These are phyloP conservation scores for Clupea harengus DNA, from an alignment of 2,113 vertebrate species.

Conservation along the genomic window DNA sequence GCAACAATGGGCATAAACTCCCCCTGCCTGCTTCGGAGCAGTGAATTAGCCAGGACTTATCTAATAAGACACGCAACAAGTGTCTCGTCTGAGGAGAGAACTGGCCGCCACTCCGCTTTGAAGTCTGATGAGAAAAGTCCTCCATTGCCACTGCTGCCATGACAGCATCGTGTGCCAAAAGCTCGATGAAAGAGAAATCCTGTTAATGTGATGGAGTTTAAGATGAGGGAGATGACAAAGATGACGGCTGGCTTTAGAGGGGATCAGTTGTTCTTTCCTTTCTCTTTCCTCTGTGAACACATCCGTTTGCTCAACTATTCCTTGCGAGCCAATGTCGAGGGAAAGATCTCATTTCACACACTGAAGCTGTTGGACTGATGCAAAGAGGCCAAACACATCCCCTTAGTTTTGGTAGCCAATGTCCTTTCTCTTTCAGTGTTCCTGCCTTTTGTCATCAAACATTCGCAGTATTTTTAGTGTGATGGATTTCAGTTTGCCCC, in stretches of 20 bases:
- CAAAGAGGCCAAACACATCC: not conserved
- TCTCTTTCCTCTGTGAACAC: not conserved
- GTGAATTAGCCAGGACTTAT: conserved; percentile 58
- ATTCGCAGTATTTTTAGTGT: conserved; percentile 7
- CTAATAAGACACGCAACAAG: conserved; percentile 57
- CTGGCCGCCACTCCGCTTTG: conserved; percentile 52
- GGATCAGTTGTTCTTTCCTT: not conserved
- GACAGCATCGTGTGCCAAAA: conserved; percentile 36
- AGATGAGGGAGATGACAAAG: not conserved
- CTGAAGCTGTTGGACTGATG: not conserved
- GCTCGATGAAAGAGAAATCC: conserved; percentile 43
- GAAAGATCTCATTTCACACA: not conserved
- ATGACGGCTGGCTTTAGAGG: not conserved
- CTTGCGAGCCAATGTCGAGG: not conserved
- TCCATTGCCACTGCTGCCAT: conserved; percentile 15
- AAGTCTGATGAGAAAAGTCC: conserved; percentile 60
- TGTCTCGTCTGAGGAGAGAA: conserved; percentile 50
- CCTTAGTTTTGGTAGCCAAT: not conserved
- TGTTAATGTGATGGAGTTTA: not conserved
- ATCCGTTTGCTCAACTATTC: not conserved
- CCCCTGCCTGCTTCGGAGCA: conserved; percentile 36
- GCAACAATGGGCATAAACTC: conserved; percentile 50
- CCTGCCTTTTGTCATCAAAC: not conserved
- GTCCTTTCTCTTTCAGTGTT: not conserved
- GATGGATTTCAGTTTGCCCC: conserved; percentile 3